Evolutionary conservation across 2,113 vertebrate species (phyloP).

Genomic region (Leptobrachium ailaonicum): DNA sequence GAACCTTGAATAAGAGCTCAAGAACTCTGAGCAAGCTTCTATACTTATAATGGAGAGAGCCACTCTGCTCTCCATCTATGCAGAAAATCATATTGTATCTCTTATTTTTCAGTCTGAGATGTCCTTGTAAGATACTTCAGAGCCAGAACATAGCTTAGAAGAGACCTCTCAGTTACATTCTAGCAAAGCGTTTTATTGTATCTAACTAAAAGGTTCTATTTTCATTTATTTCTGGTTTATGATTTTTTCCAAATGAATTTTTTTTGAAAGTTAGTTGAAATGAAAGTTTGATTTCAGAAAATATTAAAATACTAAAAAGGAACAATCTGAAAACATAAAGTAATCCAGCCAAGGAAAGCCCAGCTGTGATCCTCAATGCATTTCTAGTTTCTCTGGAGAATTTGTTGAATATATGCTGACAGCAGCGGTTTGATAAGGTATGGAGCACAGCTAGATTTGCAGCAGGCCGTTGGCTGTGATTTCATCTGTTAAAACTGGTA

Average conservation of each 20-base stretch:
- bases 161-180: no score
- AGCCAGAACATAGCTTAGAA: no score
- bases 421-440: conserved; percentile 29
- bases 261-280: background rate
- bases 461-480: conserved; percentile 20
- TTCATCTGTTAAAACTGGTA: conserved; percentile 29
- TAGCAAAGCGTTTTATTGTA: no score
- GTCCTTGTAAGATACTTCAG: no score
- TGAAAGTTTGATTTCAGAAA: background rate
- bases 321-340: background rate
- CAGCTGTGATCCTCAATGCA: conserved; percentile 9
- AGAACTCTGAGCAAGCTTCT: no score
- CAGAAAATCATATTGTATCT: no score
- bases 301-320: background rate
- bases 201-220: no score
- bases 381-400: conserved; percentile 9
- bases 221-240: no score
- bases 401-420: conserved; percentile 32
- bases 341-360: conserved; percentile 5
- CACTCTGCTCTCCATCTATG: no score
- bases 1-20: no score
- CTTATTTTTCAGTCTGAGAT: no score
- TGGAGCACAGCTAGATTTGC: conserved; percentile 12
- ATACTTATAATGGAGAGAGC: no score
- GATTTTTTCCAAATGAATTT: background rate